Conservation (phyloP, 2,888 invertebrate species). For the Cynaeus angustus region DNA sequence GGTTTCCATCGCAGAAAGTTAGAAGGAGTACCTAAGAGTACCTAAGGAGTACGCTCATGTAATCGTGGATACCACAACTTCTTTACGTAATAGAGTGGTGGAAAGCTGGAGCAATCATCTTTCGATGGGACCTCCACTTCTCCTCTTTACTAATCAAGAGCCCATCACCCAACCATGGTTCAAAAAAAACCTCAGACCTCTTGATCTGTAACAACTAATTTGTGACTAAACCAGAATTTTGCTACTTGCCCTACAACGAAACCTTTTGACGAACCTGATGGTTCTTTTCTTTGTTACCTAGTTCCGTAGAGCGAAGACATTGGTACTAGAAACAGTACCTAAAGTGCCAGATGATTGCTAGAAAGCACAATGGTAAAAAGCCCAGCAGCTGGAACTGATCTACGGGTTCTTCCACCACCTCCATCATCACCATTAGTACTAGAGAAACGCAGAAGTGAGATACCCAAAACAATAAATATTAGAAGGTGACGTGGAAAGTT, state of each 20-base stretch:
- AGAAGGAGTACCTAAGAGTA: constrained; percentile 75
- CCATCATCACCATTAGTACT: too few relatives aligned
- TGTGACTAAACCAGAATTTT: constrained; percentile 88
- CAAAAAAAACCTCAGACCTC: constrained; percentile 89
- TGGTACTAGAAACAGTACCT: constrained; percentile 58
- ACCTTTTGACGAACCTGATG: too few relatives aligned
- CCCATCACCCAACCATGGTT: constrained; percentile 89
- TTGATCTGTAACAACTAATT: constrained; percentile 82
- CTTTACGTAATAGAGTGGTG: constrained; percentile 86
- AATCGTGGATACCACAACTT: constrained; percentile 83
- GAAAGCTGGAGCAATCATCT: constrained; percentile 91
- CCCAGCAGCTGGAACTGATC: too few relatives aligned
- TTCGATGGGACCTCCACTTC: constrained; percentile 90
- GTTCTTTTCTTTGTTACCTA: constrained; percentile 57
- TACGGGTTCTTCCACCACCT: too few relatives aligned
- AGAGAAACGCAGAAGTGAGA: too few relatives aligned
- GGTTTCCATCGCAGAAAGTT: constrained; percentile 83
- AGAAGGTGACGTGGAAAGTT: too few relatives aligned
- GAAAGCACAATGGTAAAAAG: constrained; percentile 47
- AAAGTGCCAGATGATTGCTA: too few relatives aligned
- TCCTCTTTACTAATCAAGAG: constrained; percentile 88
- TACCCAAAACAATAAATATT: too few relatives aligned
- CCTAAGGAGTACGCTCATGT: constrained; percentile 90
- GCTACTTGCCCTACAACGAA: too few relatives aligned
- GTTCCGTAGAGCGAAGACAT: constrained; percentile 55